Conservation (phyloP, 2,113 vertebrate species). For the Myotis lucifugus region DNA sequence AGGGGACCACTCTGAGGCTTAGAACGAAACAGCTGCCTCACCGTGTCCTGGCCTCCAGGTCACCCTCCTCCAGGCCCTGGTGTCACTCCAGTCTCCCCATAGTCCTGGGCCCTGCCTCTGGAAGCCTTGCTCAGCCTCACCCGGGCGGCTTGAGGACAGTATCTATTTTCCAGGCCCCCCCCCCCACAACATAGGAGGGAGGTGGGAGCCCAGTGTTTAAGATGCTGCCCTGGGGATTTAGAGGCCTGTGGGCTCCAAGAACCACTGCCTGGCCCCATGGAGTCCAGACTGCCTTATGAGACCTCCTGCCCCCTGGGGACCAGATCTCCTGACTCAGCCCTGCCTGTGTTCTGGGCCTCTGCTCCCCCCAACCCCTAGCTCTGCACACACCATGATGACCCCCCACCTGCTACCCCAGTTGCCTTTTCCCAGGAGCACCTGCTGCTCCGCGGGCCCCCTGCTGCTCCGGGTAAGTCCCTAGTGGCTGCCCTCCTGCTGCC, state of each 20-base stretch:
- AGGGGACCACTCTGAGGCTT: no score
- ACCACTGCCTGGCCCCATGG: neutral
- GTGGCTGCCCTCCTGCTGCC: neutral
- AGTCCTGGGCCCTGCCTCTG: neutral
- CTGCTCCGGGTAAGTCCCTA: neutral
- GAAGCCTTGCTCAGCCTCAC: neutral
- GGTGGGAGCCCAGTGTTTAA: neutral
- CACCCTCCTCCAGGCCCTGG: neutral
- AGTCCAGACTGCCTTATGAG: neutral
- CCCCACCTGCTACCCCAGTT: fast-evolving
- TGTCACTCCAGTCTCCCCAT: neutral
- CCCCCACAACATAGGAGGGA: neutral
- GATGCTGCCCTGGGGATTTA: neutral
- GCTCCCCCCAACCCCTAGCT: neutral
- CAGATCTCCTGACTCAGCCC: neutral
- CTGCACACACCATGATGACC: neutral
- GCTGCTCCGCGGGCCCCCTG: neutral
- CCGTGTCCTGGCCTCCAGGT: neutral
- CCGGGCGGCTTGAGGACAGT: neutral
- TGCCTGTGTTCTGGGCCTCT: neutral
- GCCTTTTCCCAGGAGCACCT: neutral
- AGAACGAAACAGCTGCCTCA: neutral
- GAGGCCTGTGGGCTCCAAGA: neutral
- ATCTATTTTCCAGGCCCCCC: fast-evolving
- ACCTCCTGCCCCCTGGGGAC: neutral